phyloP scores from a whole-genome alignment of 30 jellyfish, hydroid and myxozoan genomes.

The Aurelia aurita region DNA sequence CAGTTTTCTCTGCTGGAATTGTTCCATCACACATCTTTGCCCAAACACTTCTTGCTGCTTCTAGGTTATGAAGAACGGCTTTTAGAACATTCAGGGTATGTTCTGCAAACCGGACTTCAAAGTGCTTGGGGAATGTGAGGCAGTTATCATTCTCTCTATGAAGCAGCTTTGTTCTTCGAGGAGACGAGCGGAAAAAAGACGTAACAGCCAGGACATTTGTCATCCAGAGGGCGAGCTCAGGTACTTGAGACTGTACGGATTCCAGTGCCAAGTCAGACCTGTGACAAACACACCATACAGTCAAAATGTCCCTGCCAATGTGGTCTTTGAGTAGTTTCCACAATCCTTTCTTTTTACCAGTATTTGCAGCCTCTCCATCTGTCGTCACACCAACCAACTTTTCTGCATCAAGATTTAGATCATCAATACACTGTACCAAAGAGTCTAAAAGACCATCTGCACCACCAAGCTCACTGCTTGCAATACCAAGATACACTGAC shows the following conservation, averaged over 20 bases:
- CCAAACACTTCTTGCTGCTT: slow-evolving; percentile 49
- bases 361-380: slow-evolving; percentile 52
- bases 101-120: slow-evolving; percentile 69
- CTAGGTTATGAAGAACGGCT: slow-evolving; percentile 66
- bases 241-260: slow-evolving; percentile 51
- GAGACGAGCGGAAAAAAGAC: slow-evolving; percentile 64
- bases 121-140: slow-evolving; percentile 63
- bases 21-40: slow-evolving; percentile 34
- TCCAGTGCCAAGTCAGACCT: slow-evolving; percentile 75
- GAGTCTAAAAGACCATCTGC: slow-evolving; percentile 54
- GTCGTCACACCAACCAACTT: slow-evolving; percentile 59
- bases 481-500: slow-evolving; percentile 37
- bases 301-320: slow-evolving; percentile 56
- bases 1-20: slow-evolving; percentile 49
- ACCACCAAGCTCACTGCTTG: slow-evolving; percentile 57
- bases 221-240: slow-evolving; percentile 66
- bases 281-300: slow-evolving; percentile 65
- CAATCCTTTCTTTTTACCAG: slow-evolving; percentile 56
- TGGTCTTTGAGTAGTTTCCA: slow-evolving; percentile 36
- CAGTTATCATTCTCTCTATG: slow-evolving; percentile 20
- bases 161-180: slow-evolving; percentile 47
- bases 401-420: slow-evolving; percentile 13
- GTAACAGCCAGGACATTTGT: slow-evolving; percentile 46
- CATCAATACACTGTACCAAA: slow-evolving; percentile 23
- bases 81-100: slow-evolving; percentile 48